Evolutionary conservation across 92 coral and sea anemone genomes (phyloP).

Genomic region (Pocillopora meandrina): DNA sequence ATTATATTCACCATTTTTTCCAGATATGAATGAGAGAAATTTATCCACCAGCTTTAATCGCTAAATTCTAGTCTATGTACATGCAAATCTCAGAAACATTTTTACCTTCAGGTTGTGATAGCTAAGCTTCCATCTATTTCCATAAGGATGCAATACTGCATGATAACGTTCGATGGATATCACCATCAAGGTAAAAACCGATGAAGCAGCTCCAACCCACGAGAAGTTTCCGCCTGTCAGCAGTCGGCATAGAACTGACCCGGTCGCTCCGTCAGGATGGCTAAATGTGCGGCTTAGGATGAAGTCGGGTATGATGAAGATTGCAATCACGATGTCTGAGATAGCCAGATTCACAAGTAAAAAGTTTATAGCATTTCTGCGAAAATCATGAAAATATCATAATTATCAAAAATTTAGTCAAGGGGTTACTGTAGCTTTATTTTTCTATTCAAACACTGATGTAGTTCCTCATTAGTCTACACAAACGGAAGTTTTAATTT

Average conservation of each 20-base stretch:
- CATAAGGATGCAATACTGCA: slow-evolving; percentile 14
- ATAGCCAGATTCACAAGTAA: slow-evolving; percentile 26
- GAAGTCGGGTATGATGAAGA: slow-evolving; percentile 9
- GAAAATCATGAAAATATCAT: not conserved
- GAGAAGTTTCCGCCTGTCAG: slow-evolving; percentile 22
- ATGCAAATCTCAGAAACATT: no score
- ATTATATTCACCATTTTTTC: no score
- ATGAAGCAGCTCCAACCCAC: slow-evolving; percentile 30
- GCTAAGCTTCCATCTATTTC: slow-evolving; percentile 7
- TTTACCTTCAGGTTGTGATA: not conserved
- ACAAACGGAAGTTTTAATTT: no score
- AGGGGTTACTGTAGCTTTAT: not conserved
- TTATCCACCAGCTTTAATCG: no score
- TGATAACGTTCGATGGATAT: slow-evolving; percentile 31
- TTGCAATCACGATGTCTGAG: slow-evolving; percentile 14
- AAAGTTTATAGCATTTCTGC: slow-evolving; percentile 4
- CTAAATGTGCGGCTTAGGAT: slow-evolving; percentile 10
- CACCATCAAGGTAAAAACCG: slow-evolving; percentile 11
- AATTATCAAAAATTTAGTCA: not conserved
- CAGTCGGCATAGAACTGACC: slow-evolving; percentile 1
- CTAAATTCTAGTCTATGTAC: no score
- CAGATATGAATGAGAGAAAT: no score
- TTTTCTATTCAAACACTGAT: no score
- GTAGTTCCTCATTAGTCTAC: no score
- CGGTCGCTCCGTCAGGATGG: slow-evolving; percentile 17